Evolutionary conservation across 2,113 vertebrate species (phyloP).

Genomic region (Addax nasomaculatus): DNA sequence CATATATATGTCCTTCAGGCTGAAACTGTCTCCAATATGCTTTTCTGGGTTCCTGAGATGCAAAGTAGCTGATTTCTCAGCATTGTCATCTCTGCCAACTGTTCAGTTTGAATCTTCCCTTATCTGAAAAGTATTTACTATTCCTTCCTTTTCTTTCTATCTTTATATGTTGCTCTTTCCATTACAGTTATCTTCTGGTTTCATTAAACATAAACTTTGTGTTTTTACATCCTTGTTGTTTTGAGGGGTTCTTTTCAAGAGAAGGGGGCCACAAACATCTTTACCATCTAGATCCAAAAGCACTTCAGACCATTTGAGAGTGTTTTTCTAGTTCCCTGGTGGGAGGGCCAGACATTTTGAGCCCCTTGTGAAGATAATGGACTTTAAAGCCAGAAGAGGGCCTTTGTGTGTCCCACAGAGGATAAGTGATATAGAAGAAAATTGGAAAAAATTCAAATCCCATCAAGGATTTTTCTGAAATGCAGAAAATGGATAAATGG

Average conservation of each 20-base stretch:
- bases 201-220: background rate
- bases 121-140: background rate
- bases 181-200: background rate
- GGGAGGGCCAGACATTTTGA: background rate
- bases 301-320: background rate
- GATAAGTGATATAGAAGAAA: background rate
- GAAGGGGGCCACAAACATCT: background rate
- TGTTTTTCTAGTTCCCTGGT: background rate
- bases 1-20: background rate
- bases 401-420: background rate
- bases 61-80: background rate
- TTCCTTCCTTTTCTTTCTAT: background rate
- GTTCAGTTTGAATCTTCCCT: background rate
- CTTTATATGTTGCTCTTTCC: background rate
- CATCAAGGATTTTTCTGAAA: background rate
- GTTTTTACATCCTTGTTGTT: background rate
- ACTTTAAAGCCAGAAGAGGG: background rate
- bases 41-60: background rate
- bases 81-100: too few species aligned
- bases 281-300: background rate
- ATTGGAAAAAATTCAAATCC: slow-evolving; percentile 26
- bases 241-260: background rate
- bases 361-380: background rate
- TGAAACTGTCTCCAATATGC: background rate
- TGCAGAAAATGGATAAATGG: slow-evolving; percentile 32